Evolutionary conservation across 2,113 vertebrate species (phyloP).

Genomic region (Apistogramma diplotaenia): DNA sequence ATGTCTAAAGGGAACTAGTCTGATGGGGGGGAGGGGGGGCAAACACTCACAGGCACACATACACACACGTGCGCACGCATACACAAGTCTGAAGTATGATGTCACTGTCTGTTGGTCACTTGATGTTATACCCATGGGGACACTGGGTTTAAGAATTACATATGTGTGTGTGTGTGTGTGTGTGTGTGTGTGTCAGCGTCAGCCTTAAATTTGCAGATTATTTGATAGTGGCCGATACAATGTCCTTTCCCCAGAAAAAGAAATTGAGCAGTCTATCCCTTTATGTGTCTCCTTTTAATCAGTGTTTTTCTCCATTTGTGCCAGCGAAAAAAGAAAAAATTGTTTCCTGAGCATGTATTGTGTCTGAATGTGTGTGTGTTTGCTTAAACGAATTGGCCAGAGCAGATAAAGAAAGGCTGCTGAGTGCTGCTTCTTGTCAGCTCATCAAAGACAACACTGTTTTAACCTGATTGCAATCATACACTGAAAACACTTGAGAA

Average conservation of each 20-base stretch:
- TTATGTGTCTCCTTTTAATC: not conserved
- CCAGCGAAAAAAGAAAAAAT: not conserved
- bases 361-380: not conserved
- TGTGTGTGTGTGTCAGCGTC: not conserved
- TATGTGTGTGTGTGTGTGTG: not conserved
- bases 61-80: not conserved
- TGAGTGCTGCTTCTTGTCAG: not conserved
- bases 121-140: conserved; percentile 47
- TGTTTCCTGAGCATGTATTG: not conserved
- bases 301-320: not conserved
- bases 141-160: conserved; percentile 40
- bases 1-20: conserved; percentile 26
- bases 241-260: conserved; percentile 49
- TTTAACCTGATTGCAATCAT: conserved; percentile 62
- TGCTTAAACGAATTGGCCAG: not conserved
- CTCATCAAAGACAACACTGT: conserved; percentile 21
- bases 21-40: not conserved
- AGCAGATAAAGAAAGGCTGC: not conserved
- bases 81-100: conserved; percentile 31
- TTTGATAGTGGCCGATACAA: conserved; percentile 15
- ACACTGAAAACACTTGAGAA: conserved; percentile 18
- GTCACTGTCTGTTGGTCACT: conserved; percentile 55
- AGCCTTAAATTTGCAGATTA: conserved; percentile 26
- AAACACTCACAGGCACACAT: not conserved
- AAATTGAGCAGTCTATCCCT: not conserved